These are phyloP conservation scores for Toxonevra muliebris DNA, from an alignment of 2,888 invertebrate species.

Conservation along the genomic window DNA sequence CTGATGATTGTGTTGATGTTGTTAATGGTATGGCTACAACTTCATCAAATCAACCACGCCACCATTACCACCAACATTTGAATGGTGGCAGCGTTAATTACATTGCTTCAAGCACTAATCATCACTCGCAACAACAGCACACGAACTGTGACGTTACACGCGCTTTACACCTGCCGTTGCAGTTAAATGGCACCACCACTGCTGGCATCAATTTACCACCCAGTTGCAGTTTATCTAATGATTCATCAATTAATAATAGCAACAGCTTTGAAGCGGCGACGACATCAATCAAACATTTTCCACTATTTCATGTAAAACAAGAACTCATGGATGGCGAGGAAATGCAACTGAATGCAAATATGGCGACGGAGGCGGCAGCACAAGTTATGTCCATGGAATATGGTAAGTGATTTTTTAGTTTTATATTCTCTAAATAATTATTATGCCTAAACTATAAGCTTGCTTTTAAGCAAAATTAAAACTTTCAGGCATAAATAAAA, in stretches of 20 bases:
- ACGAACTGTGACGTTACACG: background rate
- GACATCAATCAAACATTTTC: constrained; percentile 28
- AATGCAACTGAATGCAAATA: constrained; percentile 10
- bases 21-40: constrained; percentile 24
- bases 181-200: constrained; percentile 13
- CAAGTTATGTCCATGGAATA: background rate
- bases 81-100: constrained; percentile 32
- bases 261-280: constrained; percentile 10
- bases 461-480: too few relatives aligned
- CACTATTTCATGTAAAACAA: constrained; percentile 55
- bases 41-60: constrained; percentile 22
- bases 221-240: constrained; percentile 11
- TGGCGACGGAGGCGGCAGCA: background rate
- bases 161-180: background rate
- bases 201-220: constrained; percentile 14
- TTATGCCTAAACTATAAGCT: too few relatives aligned
- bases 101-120: constrained; percentile 14
- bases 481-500: too few relatives aligned
- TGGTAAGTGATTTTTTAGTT: background rate
- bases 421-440: too few relatives aligned
- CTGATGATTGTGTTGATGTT: constrained; percentile 21
- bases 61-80: constrained; percentile 26
- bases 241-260: constrained; percentile 31
- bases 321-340: constrained; percentile 45
- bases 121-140: background rate